Evolutionary conservation across 2,113 vertebrate genomes (phyloP), one percentile per base, ranked within the genome.

Genomic region (Tachuris rubrigastra): DNA sequence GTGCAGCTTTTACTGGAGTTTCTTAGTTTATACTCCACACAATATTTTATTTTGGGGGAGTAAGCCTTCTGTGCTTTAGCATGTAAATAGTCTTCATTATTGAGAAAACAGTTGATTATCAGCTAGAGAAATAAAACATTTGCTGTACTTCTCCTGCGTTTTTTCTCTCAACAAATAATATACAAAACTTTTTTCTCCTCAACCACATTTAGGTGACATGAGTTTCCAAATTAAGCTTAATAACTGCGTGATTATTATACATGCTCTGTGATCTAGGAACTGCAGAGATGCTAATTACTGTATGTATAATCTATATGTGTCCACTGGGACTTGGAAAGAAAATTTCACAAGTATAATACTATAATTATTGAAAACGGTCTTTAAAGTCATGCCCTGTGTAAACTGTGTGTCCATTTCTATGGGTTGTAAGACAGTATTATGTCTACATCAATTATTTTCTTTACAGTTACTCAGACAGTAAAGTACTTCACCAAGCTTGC

Each of bases 321-420:
- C 83, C 83, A 1, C 53, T 11, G 62, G 22, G 23, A 73, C 31
- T 44, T 80, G 39, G 10, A 59, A 23, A 46, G 10, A 62, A 20
- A 76, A 56, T 50, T 90, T 83, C 9, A 62, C n/a, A 77, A 69
- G 5, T 5, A 2, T 56, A 52, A 14, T 31, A 15, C 37, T 53
- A 0, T 17, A 7, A 23, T 74, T 53, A 55, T 19, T 42, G 60
- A 71, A 75, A 69, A 37, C 16, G 13, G 14, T 71, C 53, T 35
- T 88, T 46, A 60, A 27, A 53, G 20, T 62, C 18, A 15, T 76
- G 31, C 14, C 8, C 3, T 37, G 0, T 67, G 5, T 53, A 63
- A 79, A 72, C 27, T 31, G 9, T 21, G 1, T 44, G 19, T 39
- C 1, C 0, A 0, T 33, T 39, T 33, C 20, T 58, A 0, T 58